Evolutionary conservation across 2,113 vertebrate genomes (phyloP).

Genomic region (Nycticryphes semicollaris): DNA sequence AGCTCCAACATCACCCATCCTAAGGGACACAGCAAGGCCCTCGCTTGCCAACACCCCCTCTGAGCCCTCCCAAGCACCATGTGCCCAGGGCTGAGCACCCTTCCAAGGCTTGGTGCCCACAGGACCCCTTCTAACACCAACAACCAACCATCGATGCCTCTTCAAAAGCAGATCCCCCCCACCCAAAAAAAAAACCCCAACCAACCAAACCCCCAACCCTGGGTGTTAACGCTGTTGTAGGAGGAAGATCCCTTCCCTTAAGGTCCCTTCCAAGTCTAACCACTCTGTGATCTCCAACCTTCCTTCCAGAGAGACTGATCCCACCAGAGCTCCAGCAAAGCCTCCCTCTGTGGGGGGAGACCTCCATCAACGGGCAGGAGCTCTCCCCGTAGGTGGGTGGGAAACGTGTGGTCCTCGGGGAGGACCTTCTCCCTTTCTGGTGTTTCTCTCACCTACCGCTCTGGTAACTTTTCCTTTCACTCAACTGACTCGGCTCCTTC

Average conservation of each 20-base stretch:
- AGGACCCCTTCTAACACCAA: not conserved
- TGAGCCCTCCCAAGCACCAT: not conserved
- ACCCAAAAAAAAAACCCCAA: not conserved
- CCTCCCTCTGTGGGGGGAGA: too few species aligned
- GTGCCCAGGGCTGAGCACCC: not conserved
- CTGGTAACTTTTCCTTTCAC: not conserved
- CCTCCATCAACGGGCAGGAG: not conserved
- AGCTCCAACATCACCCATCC: not conserved
- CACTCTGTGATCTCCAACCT: too few species aligned
- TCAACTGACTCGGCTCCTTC: not conserved
- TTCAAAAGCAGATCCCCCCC: not conserved
- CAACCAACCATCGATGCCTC: accelerated
- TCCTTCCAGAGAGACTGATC: not conserved
- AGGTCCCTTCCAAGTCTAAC: too few species aligned
- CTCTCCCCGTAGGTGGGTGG: accelerated
- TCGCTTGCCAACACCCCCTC: too few species aligned
- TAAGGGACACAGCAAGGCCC: not conserved
- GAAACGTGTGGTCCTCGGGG: accelerated
- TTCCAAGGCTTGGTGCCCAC: accelerated
- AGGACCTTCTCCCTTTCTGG: not conserved
- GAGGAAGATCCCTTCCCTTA: not conserved
- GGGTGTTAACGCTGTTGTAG: too few species aligned
- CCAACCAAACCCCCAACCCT: too few species aligned
- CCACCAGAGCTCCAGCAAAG: not conserved
- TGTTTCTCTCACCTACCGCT: not conserved